Percentiles rank a stretch among this genome's conserved stretches.
Conservation (phyloP, 2,888 invertebrate genomes). For the Proisotoma minuta region DNA sequence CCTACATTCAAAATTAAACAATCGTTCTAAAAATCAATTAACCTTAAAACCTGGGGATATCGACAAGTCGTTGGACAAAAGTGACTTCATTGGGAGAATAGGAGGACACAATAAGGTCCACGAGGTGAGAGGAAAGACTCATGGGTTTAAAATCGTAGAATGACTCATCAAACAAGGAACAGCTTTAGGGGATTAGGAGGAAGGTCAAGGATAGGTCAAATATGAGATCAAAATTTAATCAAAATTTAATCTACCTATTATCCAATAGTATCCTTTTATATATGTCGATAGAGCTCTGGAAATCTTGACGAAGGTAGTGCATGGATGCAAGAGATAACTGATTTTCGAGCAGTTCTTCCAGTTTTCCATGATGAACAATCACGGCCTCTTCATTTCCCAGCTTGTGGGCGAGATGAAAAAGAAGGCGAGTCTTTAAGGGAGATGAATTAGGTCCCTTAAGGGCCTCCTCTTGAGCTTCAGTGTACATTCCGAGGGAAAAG, state of each 20-base stretch:
- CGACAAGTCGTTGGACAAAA: conserved; percentile 38
- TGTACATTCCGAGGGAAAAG: conserved; percentile 85
- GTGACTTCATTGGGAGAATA: conserved; percentile 35
- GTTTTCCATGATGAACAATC: conserved; percentile 74
- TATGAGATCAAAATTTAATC: neutral
- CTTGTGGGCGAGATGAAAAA: conserved; percentile 92
- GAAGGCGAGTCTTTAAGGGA: conserved; percentile 69
- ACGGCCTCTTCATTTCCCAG: conserved; percentile 74
- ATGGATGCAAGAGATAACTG: conserved; percentile 92
- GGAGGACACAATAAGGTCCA: conserved; percentile 34
- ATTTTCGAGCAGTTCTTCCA: conserved; percentile 87
- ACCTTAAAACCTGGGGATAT: conserved; percentile 21
- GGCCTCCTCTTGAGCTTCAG: conserved; percentile 61
- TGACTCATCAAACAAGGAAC: conserved; percentile 20
- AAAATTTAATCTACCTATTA: conserved; percentile 65
- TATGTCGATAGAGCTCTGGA: conserved; percentile 97
- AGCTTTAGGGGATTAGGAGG: conserved; percentile 9
- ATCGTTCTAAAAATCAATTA: neutral
- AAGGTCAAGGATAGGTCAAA: neutral
- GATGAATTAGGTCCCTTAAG: conserved; percentile 62
- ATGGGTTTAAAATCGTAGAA: conserved; percentile 18
- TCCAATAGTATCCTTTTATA: conserved; percentile 89
- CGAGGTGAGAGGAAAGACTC: conserved; percentile 31
- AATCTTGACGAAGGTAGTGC: conserved; percentile 91
- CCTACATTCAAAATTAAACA: conserved; percentile 55